Base-by-base conservation (phyloP, 2,888 invertebrate species). In the Temnothorax rugatulus region DNA sequence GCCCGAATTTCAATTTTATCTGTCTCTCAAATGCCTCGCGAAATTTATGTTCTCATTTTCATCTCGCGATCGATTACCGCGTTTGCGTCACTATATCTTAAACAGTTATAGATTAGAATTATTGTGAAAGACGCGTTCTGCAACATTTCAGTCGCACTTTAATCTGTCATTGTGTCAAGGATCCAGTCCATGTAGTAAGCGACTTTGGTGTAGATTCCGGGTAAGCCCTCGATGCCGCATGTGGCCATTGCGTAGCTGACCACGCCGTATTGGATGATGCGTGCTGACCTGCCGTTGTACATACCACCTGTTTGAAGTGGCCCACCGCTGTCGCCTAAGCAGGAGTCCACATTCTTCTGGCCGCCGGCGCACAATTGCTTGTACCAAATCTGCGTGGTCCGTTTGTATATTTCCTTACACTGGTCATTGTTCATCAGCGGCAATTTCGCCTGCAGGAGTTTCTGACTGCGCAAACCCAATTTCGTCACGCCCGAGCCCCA, bases 401-500 rank as follows among this genome's bases (percentile, higher is more conserved):
- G 91, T 29, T 85, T 92, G 88, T 93, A 95, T 13, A 71, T 87
- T 63, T 75, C 86, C 18, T 85, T 91, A 90, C 94, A 95, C n/a
- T 92, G 87, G n/a, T 94, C 94, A 87, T 89, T 91, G 0, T 93
- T 63, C 3, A 96, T 95, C 0, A 95, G 90, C 1, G 95, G 93
- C 34, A 96, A 73, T 0, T 93, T 93, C 0, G 96, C 95, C 91
- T 95, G 95, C 54, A 95, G 93, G 57, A 96, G 93, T 87, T 95
- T 95, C 0, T 95, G 92, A 1, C 96, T 96, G 63, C 95, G 95
- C 93, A 95, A 94, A 95, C 96, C 96, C 79, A 94, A 94, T 93
- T 97, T 96, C 59, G 96, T 97, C 90, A 96, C 96, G 44, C 97
- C 97, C 97, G 97, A 98, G 0, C 97, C 97, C 97, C 97, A 98